phyloP scores from a whole-genome alignment of 2,888 invertebrate species.

The Dascillus cervinus region DNA sequence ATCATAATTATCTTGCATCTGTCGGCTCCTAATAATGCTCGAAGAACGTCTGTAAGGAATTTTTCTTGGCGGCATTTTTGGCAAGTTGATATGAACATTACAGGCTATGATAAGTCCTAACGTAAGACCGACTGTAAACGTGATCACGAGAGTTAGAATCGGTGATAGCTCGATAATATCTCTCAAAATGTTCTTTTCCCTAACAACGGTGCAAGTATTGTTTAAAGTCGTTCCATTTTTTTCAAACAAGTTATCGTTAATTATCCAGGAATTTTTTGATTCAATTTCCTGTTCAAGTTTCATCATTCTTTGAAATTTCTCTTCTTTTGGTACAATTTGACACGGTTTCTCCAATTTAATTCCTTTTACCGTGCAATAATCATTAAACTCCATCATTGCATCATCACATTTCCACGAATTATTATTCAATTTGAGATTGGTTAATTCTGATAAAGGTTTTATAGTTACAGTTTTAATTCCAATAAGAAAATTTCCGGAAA shows the following conservation, averaged over 20 bases:
- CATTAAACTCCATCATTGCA: constrained; percentile 40
- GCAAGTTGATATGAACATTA: constrained; percentile 4
- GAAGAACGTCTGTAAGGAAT: constrained; percentile 6
- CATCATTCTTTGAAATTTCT: constrained; percentile 53
- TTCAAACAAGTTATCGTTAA: constrained; percentile 36
- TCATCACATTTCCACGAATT: constrained; percentile 53
- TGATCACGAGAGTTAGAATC: constrained; percentile 9
- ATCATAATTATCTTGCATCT: background rate
- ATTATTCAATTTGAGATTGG: constrained; percentile 46
- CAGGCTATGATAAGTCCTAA: constrained; percentile 14
- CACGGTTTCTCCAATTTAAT: constrained; percentile 47
- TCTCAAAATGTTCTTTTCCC: constrained; percentile 14
- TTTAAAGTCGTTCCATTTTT: constrained; percentile 18
- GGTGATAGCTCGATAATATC: constrained; percentile 21
- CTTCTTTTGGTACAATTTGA: constrained; percentile 28
- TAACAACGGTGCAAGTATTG: constrained; percentile 9
- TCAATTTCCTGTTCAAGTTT: constrained; percentile 44
- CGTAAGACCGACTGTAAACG: constrained; percentile 11
- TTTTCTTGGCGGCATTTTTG: background rate
- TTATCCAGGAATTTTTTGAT: constrained; percentile 32
- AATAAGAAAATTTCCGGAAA: constrained; percentile 55
- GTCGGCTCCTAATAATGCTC: constrained; percentile 8
- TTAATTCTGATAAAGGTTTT: constrained; percentile 43
- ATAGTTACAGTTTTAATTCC: constrained; percentile 46
- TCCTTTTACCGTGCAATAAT: constrained; percentile 40